Percentiles rank a stretch among this genome's conserved stretches.
Evolutionary conservation across 2,113 vertebrate genomes (phyloP).

Genomic region (Ellobius talpinus): DNA sequence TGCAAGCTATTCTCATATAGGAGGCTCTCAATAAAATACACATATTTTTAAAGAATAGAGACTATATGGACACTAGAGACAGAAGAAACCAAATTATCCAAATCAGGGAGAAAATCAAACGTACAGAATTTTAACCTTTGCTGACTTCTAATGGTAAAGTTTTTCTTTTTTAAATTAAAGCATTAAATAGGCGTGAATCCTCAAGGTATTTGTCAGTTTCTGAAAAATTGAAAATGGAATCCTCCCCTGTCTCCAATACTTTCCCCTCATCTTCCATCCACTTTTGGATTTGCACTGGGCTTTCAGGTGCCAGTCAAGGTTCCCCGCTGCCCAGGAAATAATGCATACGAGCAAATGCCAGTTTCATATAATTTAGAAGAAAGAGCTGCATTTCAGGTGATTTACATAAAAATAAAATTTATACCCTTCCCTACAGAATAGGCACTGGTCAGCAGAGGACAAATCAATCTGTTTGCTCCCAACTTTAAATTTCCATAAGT

Average conservation of each 20-base stretch:
- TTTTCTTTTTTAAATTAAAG: conserved; percentile 53
- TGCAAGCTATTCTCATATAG: background rate
- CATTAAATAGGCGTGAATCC: conserved; percentile 14
- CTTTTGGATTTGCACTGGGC: conserved; percentile 56
- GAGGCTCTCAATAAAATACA: background rate
- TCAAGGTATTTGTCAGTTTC: conserved; percentile 55
- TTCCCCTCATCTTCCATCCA: conserved; percentile 14
- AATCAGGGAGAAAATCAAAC: background rate
- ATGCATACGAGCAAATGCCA: conserved; percentile 60
- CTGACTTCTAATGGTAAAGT: background rate
- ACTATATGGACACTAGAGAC: background rate
- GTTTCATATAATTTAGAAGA: conserved; percentile 73
- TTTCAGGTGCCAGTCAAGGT: conserved; percentile 56
- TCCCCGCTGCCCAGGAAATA: conserved; percentile 68
- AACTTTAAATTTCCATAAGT: conserved; percentile 86
- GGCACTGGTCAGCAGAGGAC: conserved; percentile 83
- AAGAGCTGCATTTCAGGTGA: conserved; percentile 70
- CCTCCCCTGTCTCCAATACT: background rate
- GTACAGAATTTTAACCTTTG: background rate
- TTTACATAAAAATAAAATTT: conserved; percentile 86
- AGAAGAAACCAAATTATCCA: background rate
- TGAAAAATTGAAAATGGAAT: conserved; percentile 64
- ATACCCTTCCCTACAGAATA: conserved; percentile 76
- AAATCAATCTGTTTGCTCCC: conserved; percentile 85
- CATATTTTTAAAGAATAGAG: conserved; percentile 24